A percentile compares a stretch with the other conserved stretches of the same genome.
Conservation (phyloP, 2,888 invertebrate genomes). For the Zhengitettix transpicula region DNA sequence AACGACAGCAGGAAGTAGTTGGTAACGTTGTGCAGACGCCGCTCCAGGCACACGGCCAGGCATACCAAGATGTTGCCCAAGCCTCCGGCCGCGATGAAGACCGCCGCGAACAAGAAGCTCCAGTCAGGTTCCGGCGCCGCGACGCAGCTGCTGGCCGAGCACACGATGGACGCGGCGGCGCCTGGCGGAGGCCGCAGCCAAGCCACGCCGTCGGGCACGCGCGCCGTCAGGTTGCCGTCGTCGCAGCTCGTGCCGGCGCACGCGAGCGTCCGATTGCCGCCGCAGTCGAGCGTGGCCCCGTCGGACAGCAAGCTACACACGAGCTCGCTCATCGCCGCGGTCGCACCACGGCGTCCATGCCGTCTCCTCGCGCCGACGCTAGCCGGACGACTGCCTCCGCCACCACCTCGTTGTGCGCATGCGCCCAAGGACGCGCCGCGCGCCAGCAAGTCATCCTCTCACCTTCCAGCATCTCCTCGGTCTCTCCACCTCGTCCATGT, state of each 20-base stretch:
- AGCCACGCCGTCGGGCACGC: not conserved
- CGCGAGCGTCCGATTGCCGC: not conserved
- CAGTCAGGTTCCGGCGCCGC: constrained; percentile 41
- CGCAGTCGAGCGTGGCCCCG: not conserved
- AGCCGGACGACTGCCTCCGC: no score
- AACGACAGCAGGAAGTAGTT: constrained; percentile 89
- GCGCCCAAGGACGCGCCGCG: no score
- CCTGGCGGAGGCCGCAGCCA: not conserved
- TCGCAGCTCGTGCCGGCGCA: not conserved
- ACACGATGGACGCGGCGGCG: not conserved
- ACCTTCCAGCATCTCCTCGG: no score
- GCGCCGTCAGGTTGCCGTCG: not conserved
- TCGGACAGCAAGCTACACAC: not conserved
- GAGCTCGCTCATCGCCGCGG: not conserved
- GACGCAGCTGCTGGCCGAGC: no score
- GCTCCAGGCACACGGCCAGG: constrained; percentile 79
- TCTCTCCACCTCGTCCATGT: no score
- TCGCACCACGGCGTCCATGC: not conserved
- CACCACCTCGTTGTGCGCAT: no score
- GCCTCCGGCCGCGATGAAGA: constrained; percentile 77
- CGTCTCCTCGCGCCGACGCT: not conserved
- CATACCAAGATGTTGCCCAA: constrained; percentile 87
- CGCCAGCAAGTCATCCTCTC: no score
- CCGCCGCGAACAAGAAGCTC: constrained; percentile 67
- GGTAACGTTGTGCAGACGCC: constrained; percentile 82